Percentiles rank a stretch among this genome's conserved stretches.
phyloP scores from a whole-genome alignment of 2,888 invertebrate genomes.

The Cremastobaeus sp. region DNA sequence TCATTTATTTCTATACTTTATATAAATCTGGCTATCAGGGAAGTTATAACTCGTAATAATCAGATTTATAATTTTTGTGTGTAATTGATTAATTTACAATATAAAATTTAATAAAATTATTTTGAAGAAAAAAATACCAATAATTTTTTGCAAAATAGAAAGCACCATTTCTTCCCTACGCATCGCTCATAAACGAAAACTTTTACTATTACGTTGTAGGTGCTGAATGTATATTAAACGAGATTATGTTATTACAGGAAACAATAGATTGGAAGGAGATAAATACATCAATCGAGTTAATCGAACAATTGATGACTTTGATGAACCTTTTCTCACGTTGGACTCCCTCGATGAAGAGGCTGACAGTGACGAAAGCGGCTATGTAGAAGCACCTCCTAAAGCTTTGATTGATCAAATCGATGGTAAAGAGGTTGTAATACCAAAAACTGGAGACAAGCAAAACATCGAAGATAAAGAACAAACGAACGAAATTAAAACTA shows the following conservation, averaged over 20 bases:
- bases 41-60: too few species aligned
- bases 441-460: constrained; percentile 19
- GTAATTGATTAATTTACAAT: too few species aligned
- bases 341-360: constrained; percentile 83
- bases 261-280: constrained; percentile 45
- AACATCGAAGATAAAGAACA: constrained; percentile 3
- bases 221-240: too few species aligned
- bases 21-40: too few species aligned
- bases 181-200: too few species aligned
- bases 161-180: too few species aligned
- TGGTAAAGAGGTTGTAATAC: constrained; percentile 36
- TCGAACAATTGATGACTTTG: constrained; percentile 72
- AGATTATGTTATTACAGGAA: constrained; percentile 49
- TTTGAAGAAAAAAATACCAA: too few species aligned
- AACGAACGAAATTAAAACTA: constrained; percentile 23
- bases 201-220: too few species aligned
- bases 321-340: constrained; percentile 71
- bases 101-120: too few species aligned
- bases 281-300: constrained; percentile 44
- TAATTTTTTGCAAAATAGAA: too few species aligned
- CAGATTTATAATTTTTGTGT: too few species aligned
- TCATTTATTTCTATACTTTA: too few species aligned
- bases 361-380: constrained; percentile 93
- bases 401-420: constrained; percentile 53
- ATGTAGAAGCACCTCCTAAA: constrained; percentile 84